Evolutionary conservation across 2,888 invertebrate genomes (phyloP), one percentile per base, ranked within the genome.

Genomic region (Tuberolachnus salignus): DNA sequence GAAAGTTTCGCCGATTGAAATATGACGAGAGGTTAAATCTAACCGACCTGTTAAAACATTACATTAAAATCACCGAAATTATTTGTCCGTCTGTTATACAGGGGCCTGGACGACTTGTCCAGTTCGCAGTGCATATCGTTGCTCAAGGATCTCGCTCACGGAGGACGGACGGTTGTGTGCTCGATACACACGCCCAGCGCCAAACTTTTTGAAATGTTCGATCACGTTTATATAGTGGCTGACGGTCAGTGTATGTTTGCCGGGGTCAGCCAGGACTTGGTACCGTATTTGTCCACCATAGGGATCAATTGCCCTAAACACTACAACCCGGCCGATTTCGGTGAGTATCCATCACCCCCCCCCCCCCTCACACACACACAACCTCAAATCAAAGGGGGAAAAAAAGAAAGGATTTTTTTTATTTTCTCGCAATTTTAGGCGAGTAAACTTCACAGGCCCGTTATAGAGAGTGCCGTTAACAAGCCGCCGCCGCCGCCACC

Each of bases 101-200:
- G 97, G 44, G 97, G 97, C 9, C 87, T 98, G 80, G 97, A 98
- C 84, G 96, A 97, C 85, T 88, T 94, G 63, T 93, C 97, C 0
- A 94, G 95, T 81, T 90, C 92, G 14, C 96, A 97, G 82, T 97
- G 97, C 84, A 90, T 97, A 21, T 89, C 91, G 0, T 87, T 97
- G 21, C 87, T 97, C n/a, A 93, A 93, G 84, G 89, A 91, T 42
- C 89, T 97, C 69, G 95, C 97, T 0, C 88, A 91, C 80, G 92
- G 92, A 0, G 97, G 97, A 0, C 88, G 97, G 46, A 97, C 97
- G 0, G 92, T 98, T 9, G 90, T 98, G 80, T 97, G 97, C 84
- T 97, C 97, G 0, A 91, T 98, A 71, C 98, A 98, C 86, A 97
- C 97, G n/a, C 98, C 98, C 0, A 96, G 95, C 81, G 97, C 97